Evolutionary conservation across 2,113 vertebrate species (phyloP).

Genomic region (Blennius ocellaris): DNA sequence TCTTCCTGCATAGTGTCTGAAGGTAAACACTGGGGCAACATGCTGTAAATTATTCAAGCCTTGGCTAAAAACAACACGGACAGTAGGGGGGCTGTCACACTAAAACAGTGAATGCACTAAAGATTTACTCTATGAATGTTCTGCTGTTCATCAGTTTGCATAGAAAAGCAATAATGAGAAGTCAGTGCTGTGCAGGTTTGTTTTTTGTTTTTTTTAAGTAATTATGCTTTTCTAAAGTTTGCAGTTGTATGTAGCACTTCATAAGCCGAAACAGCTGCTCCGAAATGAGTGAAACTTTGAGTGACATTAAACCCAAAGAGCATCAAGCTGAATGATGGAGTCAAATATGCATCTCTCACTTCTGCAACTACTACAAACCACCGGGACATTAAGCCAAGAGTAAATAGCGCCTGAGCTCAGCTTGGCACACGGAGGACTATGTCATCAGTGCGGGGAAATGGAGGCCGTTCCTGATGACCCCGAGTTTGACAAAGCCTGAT

Average conservation of each 20-base stretch:
- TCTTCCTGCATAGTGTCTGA: conserved; percentile 59
- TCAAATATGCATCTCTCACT: conserved; percentile 17
- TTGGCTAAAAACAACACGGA: conserved; percentile 51
- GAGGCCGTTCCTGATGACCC: conserved; percentile 41
- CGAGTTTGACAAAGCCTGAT: conserved; percentile 15
- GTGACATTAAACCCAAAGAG: neutral
- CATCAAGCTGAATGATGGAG: conserved; percentile 21
- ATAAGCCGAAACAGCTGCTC: neutral
- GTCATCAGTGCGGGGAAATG: conserved; percentile 36
- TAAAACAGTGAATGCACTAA: conserved; percentile 7
- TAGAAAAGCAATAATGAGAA: conserved; percentile 28
- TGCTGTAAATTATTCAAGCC: conserved; percentile 72
- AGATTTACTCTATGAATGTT: conserved; percentile 63
- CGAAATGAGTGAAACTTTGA: conserved; percentile 3
- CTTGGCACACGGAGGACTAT: conserved; percentile 18
- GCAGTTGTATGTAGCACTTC: conserved; percentile 14
- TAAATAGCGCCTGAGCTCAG: conserved; percentile 36
- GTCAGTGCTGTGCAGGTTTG: conserved; percentile 24
- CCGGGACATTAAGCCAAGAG: neutral
- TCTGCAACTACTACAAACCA: conserved; percentile 2
- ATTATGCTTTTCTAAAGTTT: conserved; percentile 28
- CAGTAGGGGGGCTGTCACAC: conserved; percentile 53
- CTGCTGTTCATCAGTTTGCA: conserved; percentile 51
- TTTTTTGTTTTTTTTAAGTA: neutral
- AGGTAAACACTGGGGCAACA: conserved; percentile 73